Evolutionary conservation across 2,113 vertebrate species (phyloP).

Genomic region (Gracilinanus agilis): DNA sequence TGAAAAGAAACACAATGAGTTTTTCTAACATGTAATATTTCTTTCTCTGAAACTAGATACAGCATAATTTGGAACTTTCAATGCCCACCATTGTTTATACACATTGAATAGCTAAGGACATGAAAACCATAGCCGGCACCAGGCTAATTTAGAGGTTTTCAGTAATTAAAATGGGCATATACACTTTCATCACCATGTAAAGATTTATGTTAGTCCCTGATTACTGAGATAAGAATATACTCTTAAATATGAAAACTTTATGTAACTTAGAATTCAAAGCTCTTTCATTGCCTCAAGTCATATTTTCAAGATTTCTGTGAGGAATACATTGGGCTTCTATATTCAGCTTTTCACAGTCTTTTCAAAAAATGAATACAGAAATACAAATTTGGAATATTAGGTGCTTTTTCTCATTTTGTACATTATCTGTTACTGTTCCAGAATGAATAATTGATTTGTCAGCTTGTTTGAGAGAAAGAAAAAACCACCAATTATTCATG

Average conservation of each 20-base stretch:
- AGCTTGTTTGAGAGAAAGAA: slow-evolving; percentile 46
- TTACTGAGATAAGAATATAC: slow-evolving; percentile 36
- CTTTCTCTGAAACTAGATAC: slow-evolving; percentile 52
- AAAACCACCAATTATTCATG: slow-evolving; percentile 36
- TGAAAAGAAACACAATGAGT: slow-evolving; percentile 5
- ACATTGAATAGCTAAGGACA: slow-evolving; percentile 52
- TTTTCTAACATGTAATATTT: slow-evolving; percentile 25
- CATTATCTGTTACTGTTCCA: neutral
- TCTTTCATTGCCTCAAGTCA: slow-evolving; percentile 56
- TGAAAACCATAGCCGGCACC: slow-evolving; percentile 54
- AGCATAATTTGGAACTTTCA: slow-evolving; percentile 58
- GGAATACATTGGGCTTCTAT: neutral
- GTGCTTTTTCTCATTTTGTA: slow-evolving; percentile 1
- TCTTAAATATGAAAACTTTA: slow-evolving; percentile 45
- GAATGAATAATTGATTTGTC: slow-evolving; percentile 55
- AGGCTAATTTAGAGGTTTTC: slow-evolving; percentile 60
- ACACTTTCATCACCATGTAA: slow-evolving; percentile 63
- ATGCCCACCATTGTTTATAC: slow-evolving; percentile 59
- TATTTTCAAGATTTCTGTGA: slow-evolving; percentile 1
- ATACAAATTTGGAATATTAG: neutral
- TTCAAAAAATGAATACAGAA: neutral
- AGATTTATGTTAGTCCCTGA: slow-evolving; percentile 42
- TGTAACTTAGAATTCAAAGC: slow-evolving; percentile 14
- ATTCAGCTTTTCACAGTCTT: slow-evolving; percentile 46
- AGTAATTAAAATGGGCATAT: slow-evolving; percentile 56